Evolutionary conservation across 2,888 invertebrate species (phyloP).

Genomic region (Ashinkailepas kermadecensis): DNA sequence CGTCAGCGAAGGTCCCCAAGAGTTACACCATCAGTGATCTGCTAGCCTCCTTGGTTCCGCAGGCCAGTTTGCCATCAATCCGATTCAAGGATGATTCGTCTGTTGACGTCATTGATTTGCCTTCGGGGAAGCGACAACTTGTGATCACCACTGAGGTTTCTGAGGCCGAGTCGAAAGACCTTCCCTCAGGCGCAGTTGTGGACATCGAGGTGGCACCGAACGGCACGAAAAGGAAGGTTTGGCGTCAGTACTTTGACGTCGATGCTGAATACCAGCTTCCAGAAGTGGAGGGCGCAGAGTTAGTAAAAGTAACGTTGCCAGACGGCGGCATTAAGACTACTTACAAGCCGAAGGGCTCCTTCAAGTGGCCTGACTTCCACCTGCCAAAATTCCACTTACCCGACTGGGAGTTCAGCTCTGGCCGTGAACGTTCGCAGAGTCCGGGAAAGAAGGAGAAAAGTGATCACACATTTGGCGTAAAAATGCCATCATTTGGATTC

Average conservation of each 20-base stretch:
- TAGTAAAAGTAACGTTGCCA: slow-evolving; percentile 24
- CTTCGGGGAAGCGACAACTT: not conserved
- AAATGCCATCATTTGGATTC: not conserved
- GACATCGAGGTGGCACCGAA: not conserved
- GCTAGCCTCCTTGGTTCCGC: not conserved
- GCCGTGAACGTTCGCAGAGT: not conserved
- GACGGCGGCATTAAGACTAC: slow-evolving; percentile 12
- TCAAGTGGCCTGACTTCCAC: not conserved
- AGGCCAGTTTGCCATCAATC: not conserved
- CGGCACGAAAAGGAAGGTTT: not conserved
- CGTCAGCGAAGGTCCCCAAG: not conserved
- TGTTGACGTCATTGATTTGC: not conserved
- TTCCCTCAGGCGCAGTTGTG: not conserved
- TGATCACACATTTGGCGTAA: not conserved
- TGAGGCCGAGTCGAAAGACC: not conserved
- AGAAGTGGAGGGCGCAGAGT: slow-evolving; percentile 25
- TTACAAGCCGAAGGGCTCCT: slow-evolving; percentile 1
- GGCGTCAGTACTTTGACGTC: slow-evolving; percentile 23
- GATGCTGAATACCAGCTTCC: slow-evolving; percentile 26
- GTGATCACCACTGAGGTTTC: not conserved
- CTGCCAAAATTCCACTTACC: not conserved
- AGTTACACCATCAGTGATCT: not conserved
- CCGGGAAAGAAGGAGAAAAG: not conserved
- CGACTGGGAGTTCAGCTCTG: not conserved
- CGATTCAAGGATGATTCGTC: not conserved